A percentile compares a stretch with the other conserved stretches of the same genome.
phyloP scores from a whole-genome alignment of 2,797 vertebrate genomes.

The Corythornis leucogaster region DNA sequence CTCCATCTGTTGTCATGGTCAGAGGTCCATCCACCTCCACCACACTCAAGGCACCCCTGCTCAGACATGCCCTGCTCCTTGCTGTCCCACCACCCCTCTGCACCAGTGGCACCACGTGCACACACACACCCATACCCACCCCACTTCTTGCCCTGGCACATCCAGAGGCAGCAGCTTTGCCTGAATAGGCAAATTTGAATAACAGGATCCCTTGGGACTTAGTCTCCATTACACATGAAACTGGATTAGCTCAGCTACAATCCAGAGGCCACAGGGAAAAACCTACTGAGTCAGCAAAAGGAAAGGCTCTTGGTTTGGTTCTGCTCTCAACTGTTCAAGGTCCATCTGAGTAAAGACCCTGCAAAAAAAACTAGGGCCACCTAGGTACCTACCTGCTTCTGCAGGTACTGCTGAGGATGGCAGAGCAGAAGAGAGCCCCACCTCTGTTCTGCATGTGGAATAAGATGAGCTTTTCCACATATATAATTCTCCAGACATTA shows the following conservation, averaged over 20 bases:
- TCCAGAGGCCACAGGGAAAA: background rate
- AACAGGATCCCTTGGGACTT: background rate
- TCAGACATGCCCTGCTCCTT: background rate
- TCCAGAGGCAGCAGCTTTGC: background rate
- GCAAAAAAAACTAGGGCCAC: background rate
- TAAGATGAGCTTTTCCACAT: background rate
- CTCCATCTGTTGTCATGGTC: accelerated
- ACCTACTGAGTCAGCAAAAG: background rate
- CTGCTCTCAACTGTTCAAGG: background rate
- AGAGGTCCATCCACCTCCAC: background rate
- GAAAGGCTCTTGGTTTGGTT: background rate
- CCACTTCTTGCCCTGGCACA: background rate
- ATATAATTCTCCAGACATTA: background rate
- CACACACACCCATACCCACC: accelerated
- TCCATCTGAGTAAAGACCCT: background rate
- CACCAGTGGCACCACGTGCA: background rate
- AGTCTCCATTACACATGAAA: background rate
- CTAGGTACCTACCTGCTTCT: background rate
- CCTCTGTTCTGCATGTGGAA: background rate
- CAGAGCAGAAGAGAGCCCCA: background rate
- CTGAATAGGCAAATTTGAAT: conserved; percentile 20
- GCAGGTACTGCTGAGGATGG: background rate
- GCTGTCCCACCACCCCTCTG: background rate
- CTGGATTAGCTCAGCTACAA: background rate
- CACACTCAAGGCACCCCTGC: background rate